phyloP scores from a whole-genome alignment of 2,113 vertebrate species.

The Pituophis catenifer region DNA sequence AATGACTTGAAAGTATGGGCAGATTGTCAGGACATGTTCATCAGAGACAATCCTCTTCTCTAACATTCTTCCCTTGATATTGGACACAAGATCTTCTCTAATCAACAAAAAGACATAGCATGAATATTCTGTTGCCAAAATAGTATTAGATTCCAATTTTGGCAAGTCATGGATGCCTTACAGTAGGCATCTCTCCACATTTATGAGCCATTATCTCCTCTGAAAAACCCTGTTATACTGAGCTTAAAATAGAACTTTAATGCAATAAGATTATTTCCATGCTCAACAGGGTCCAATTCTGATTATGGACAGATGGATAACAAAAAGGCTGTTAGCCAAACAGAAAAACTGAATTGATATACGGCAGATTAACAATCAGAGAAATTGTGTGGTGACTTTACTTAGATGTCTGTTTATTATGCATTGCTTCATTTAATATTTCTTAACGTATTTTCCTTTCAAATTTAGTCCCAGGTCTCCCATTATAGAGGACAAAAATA shows the following conservation, averaged over 20 bases:
- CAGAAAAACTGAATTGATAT: not conserved
- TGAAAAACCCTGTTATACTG: not conserved
- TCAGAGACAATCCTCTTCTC: not conserved
- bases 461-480: not conserved
- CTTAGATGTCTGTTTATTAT: not conserved
- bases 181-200: not conserved
- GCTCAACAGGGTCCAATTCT: not conserved
- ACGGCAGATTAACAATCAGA: not conserved
- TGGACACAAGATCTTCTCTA: not conserved
- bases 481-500: not conserved
- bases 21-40: constrained; percentile 1
- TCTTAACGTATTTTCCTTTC: not conserved
- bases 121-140: constrained; percentile 1
- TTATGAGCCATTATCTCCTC: not conserved
- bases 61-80: not conserved
- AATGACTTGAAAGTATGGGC: constrained; percentile 12
- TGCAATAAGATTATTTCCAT: not conserved
- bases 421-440: fast-evolving
- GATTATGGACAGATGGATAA: not conserved
- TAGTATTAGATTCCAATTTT: not conserved
- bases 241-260: not conserved
- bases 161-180: not conserved
- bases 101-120: not conserved
- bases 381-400: not conserved
- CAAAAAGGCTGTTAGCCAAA: not conserved